These are phyloP conservation scores for Ellobium chinense DNA, from an alignment of 2,888 invertebrate genomes.

Conservation along the genomic window DNA sequence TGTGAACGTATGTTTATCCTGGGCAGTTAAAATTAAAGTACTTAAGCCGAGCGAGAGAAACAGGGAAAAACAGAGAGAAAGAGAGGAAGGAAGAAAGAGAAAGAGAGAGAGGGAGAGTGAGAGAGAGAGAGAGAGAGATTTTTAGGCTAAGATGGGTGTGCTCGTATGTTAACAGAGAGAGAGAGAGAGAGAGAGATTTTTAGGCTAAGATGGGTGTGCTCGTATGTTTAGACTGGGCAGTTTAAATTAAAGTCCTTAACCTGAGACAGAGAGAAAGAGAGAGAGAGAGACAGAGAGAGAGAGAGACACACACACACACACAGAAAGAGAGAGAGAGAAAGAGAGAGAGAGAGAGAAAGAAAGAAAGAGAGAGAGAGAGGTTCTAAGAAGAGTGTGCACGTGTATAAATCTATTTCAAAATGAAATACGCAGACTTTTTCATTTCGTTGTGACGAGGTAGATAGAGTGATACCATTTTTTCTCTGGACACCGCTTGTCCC, in stretches of 20 bases:
- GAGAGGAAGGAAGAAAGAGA: conserved; percentile 7
- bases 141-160: not conserved
- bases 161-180: not conserved
- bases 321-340: conserved; percentile 1
- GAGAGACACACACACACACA: not conserved
- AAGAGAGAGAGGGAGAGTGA: conserved; percentile 6
- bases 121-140: not conserved
- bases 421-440: no score
- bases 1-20: no score
- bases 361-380: not conserved
- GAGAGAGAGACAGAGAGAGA: not conserved
- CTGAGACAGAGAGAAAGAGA: no score
- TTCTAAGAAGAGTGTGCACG: not conserved
- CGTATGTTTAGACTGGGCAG: no score
- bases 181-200: not conserved
- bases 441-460: no score
- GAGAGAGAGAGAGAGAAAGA: conserved; percentile 4
- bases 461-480: no score
- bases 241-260: no score
- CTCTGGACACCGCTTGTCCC: no score
- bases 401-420: no score
- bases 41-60: not conserved
- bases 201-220: not conserved
- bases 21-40: no score
- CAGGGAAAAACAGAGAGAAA: conserved; percentile 4